phyloP scores from a whole-genome alignment of 1,140 invertebrate genomes.

The Glossosoma conforme region DNA sequence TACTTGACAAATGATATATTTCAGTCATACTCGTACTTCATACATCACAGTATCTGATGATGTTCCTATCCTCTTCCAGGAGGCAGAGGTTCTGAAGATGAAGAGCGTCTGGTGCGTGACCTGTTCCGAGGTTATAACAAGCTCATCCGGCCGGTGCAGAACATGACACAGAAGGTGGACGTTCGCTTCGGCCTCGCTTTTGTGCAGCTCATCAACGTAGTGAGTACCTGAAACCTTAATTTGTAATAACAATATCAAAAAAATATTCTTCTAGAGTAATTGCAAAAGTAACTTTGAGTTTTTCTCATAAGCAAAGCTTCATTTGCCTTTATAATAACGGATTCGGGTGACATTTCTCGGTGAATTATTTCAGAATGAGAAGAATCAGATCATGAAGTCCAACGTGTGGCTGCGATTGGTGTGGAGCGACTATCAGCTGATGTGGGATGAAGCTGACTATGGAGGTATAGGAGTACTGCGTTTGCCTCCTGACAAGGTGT shows the following conservation, averaged over 20 bases:
- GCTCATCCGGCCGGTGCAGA: conserved; percentile 95
- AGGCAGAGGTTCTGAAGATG: conserved; percentile 73
- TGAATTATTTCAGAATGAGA: conserved; percentile 97
- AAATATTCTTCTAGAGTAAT: not conserved
- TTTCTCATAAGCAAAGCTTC: not conserved
- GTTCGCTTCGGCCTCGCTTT: conserved; percentile 95
- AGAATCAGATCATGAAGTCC: conserved; percentile 99
- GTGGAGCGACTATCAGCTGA: conserved; percentile 97
- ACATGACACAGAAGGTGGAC: conserved; percentile 95
- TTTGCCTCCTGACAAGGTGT: conserved; percentile 96
- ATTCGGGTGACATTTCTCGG: too few relatives aligned
- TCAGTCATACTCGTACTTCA: too few relatives aligned
- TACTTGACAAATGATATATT: too few relatives aligned
- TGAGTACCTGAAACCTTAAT: conserved; percentile 56
- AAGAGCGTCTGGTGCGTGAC: conserved; percentile 91
- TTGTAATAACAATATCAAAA: not conserved
- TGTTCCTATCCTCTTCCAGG: conserved; percentile 8
- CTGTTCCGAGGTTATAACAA: conserved; percentile 99
- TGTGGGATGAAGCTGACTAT: conserved; percentile 97
- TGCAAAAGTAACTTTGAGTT: too few relatives aligned
- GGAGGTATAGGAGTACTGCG: conserved; percentile 93
- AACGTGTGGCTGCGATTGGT: conserved; percentile 96
- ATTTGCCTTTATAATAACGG: too few relatives aligned
- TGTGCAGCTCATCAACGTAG: conserved; percentile 98
- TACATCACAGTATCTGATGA: too few relatives aligned